Conservation (phyloP, 2,888 invertebrate genomes). For the Oligia fasciuncula region DNA sequence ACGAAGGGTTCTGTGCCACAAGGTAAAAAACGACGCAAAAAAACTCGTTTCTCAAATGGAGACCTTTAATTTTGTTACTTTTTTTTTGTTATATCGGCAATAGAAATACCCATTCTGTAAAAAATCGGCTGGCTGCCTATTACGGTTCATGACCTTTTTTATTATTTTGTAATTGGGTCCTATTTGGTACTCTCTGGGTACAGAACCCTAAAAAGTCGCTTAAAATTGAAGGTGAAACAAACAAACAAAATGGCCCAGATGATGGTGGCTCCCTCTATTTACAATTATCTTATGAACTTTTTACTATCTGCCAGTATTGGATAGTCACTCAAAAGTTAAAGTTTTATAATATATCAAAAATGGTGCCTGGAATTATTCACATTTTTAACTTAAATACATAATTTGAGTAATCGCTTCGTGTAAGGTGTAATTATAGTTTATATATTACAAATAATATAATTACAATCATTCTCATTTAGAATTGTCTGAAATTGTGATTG, state of each 20-base stretch:
- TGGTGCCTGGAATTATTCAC: constrained; percentile 74
- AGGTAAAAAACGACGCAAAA: not conserved
- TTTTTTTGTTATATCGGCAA: not conserved
- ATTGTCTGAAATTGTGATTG: constrained; percentile 71
- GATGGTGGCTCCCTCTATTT: not conserved
- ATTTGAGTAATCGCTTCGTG: constrained; percentile 65
- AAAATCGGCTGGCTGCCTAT: too few relatives aligned
- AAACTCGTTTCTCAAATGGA: not conserved
- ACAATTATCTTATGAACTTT: constrained; percentile 13
- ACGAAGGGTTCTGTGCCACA: not conserved
- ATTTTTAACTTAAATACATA: constrained; percentile 58
- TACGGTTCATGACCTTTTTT: too few relatives aligned
- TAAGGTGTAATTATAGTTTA: constrained; percentile 61
- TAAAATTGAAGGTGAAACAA: not conserved
- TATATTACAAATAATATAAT: constrained; percentile 61
- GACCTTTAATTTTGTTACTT: not conserved
- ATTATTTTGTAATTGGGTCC: too few relatives aligned
- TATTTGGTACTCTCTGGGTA: too few relatives aligned
- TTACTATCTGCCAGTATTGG: constrained; percentile 18
- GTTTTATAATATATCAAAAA: constrained; percentile 64
- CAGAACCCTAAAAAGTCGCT: not conserved
- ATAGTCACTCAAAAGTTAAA: constrained; percentile 52
- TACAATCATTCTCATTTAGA: constrained; percentile 68
- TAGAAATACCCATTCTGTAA: not conserved
- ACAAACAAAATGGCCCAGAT: not conserved